These are phyloP conservation scores for Gnatocerus cornutus DNA, from an alignment of 2,888 invertebrate species.

Conservation along the genomic window DNA sequence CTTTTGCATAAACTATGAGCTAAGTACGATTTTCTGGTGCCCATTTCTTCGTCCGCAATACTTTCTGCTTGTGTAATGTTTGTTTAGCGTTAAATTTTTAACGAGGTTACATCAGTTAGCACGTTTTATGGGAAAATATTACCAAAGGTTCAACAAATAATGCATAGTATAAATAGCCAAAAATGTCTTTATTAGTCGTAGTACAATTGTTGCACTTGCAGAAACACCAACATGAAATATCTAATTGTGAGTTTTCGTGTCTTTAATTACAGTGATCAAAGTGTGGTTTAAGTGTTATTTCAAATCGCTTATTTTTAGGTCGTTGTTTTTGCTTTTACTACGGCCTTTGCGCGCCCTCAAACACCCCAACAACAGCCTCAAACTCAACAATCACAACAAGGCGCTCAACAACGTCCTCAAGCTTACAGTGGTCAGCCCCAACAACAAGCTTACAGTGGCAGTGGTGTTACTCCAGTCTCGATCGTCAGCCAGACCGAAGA, in stretches of 20 bases:
- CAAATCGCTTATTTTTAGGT: constrained; percentile 40
- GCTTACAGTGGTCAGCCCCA: constrained; percentile 18
- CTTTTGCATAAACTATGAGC: background rate
- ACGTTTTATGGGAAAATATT: constrained; percentile 52
- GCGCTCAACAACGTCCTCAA: constrained; percentile 8
- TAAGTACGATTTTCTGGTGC: constrained; percentile 6
- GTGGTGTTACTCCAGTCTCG: constrained; percentile 67
- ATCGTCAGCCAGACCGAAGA: constrained; percentile 71
- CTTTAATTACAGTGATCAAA: background rate
- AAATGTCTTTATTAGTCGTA: constrained; percentile 29
- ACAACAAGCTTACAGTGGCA: background rate
- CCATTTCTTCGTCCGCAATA: constrained; percentile 23
- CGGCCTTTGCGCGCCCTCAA: constrained; percentile 54
- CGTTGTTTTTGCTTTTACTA: constrained; percentile 30
- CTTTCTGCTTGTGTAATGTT: constrained; percentile 53
- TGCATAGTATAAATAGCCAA: constrained; percentile 54
- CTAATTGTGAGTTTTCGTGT: constrained; percentile 38
- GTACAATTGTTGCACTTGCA: constrained; percentile 39
- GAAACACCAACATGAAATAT: constrained; percentile 38
- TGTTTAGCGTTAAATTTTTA: constrained; percentile 52
- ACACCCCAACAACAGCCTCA: constrained; percentile 35
- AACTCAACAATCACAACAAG: constrained; percentile 33
- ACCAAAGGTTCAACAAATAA: constrained; percentile 57
- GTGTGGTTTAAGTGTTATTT: background rate
- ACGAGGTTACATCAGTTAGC: constrained; percentile 63